A percentile compares a stretch with the other conserved stretches of the same genome.
Evolutionary conservation across 2,888 invertebrate species (phyloP).

Genomic region (Trissolcus brochymenae): DNA sequence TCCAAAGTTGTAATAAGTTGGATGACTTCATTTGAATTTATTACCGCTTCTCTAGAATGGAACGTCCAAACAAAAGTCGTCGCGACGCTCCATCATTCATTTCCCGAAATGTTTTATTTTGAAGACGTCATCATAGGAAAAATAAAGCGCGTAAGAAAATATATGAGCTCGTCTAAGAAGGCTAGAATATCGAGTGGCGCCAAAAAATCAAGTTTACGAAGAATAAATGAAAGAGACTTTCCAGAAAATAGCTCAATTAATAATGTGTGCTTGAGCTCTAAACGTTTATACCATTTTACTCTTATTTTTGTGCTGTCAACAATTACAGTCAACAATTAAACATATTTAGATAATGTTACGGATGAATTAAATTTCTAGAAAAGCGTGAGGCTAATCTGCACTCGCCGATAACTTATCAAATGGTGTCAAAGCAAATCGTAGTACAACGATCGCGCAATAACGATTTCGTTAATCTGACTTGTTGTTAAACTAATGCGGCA

Average conservation of each 20-base stretch:
- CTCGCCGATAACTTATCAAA: constrained; percentile 29
- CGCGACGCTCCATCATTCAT: constrained; percentile 7
- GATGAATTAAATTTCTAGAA: background rate
- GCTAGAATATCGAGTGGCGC: constrained; percentile 18
- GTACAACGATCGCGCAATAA: constrained; percentile 16
- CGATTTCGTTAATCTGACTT: constrained; percentile 37
- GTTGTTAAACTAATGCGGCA: constrained; percentile 23
- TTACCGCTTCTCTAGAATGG: background rate
- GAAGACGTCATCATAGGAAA: constrained; percentile 1
- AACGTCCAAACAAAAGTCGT: constrained; percentile 34
- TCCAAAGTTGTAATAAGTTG: constrained; percentile 1
- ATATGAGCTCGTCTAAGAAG: constrained; percentile 6
- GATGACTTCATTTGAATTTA: background rate
- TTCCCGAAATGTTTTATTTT: constrained; percentile 21
- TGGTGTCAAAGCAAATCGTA: constrained; percentile 34
- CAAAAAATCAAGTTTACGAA: constrained; percentile 3
- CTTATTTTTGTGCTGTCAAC: background rate
- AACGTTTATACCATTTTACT: background rate
- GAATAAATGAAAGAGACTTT: background rate
- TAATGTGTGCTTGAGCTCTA: background rate
- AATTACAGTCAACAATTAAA: background rate
- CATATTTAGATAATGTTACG: background rate
- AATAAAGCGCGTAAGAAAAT: constrained; percentile 4
- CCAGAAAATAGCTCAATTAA: background rate
- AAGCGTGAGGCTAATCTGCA: background rate